Evolutionary conservation across 2,113 vertebrate species (phyloP).

Genomic region (Cochlearius cochlearius): DNA sequence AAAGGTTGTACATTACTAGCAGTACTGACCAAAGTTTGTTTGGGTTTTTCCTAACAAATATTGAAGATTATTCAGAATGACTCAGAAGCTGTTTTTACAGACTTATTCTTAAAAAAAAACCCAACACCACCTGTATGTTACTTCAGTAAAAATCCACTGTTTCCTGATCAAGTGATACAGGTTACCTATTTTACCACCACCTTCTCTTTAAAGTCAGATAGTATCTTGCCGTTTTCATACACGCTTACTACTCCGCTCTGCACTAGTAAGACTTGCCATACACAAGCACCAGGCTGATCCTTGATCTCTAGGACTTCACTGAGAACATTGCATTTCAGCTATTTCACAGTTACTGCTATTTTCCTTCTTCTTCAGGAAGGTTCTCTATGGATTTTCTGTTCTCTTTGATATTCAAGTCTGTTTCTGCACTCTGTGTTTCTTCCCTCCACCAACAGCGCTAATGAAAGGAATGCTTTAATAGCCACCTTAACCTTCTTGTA

Average conservation of each 20-base stretch:
- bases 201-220: background rate
- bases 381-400: background rate
- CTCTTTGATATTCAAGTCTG: background rate
- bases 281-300: background rate
- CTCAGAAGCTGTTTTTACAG: background rate
- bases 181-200: background rate
- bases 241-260: background rate
- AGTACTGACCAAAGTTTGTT: background rate
- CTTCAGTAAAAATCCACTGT: background rate
- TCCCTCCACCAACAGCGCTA: background rate
- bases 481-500: background rate
- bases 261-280: background rate
- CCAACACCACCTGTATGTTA: background rate
- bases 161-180: background rate
- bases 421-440: background rate
- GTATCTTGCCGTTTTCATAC: background rate
- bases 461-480: background rate
- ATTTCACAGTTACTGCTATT: background rate
- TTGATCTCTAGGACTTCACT: background rate
- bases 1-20: background rate
- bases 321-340: background rate
- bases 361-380: background rate
- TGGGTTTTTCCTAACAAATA: background rate
- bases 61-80: background rate
- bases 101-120: background rate